Base-by-base conservation (phyloP, 2,888 invertebrate genomes). In the Aleiodes leptofemur region DNA sequence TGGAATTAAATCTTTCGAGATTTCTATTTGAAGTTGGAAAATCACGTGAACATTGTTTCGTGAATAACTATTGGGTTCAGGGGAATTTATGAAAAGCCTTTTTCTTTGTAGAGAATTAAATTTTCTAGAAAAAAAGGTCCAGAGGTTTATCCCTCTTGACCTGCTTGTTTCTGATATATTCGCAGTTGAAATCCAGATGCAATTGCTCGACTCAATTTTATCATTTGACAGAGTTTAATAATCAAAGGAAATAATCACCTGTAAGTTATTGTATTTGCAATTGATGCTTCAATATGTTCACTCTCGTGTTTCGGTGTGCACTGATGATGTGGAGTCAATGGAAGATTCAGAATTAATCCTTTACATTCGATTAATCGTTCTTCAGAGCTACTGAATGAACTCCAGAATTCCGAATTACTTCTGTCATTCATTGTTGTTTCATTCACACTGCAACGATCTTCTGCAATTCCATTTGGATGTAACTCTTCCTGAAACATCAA, bases 381-480 rank as follows among this genome's bases (percentile, higher is more conserved):
- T 84, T 95, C 95, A 59, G 95, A 95, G 86, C 94, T 94, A 16
- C 95, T 95, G 90, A 95, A 95, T 0, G 95, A 95, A 0, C 95
- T 95, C 94, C 94, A 95, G 89, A 94, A 95, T 87, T 95, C 95
- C 0, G 95, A 95, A 89, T 94, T 94, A 81, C 94, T 94, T 90
- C 93, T 92, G 84, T 95, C 95, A 81, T 94, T 92, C 6, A 92
- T 85, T 0, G 92, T 93, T 0, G 93, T 93, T 83, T 94, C 93
- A 88, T 94, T 94, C 11, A 94, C 89, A 2, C 90, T 90, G 0
- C 92, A 92, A 83, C 93, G 92, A 82, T 93, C 92, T 72, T 93
- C 93, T 0, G 93, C 94, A 83, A 91, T 93, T 3, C 92, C 94
- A 81, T 94, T 94, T 9, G 93, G 92, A 56, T 90, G 89, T 8